These are phyloP conservation scores for Nephrotoma guestfalica DNA, from an alignment of 2,888 invertebrate genomes.

Conservation along the genomic window DNA sequence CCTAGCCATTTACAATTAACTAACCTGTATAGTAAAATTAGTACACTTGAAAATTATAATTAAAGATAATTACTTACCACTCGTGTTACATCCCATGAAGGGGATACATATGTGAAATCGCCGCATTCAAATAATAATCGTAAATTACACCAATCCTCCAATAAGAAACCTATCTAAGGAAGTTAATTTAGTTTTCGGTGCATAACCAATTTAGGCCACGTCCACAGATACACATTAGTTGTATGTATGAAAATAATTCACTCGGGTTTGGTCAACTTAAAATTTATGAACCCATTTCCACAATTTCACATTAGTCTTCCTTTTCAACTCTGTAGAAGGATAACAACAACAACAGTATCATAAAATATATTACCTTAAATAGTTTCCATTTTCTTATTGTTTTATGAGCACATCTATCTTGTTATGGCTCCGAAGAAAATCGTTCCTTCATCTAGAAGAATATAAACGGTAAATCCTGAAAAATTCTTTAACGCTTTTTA, in stretches of 20 bases:
- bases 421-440: background rate
- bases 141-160: no score
- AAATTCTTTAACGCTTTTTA: background rate
- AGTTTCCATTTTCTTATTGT: background rate
- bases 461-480: background rate
- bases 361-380: background rate
- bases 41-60: no score
- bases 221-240: no score
- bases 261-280: background rate
- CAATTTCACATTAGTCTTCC: background rate
- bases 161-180: no score
- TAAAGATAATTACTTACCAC: no score
- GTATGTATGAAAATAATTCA: background rate
- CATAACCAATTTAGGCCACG: no score
- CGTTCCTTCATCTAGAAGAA: background rate
- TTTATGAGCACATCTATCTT: background rate
- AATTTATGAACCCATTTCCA: background rate
- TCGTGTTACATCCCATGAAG: no score
- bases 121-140: no score
- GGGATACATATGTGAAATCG: no score
- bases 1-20: no score
- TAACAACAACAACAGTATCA: background rate
- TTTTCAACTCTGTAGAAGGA: background rate
- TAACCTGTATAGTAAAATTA: no score
- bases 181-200: no score